These are phyloP conservation scores for Pelagia noctiluca DNA, from an alignment of 30 jellyfish, hydroid and myxozoan genomes.

Conservation along the genomic window DNA sequence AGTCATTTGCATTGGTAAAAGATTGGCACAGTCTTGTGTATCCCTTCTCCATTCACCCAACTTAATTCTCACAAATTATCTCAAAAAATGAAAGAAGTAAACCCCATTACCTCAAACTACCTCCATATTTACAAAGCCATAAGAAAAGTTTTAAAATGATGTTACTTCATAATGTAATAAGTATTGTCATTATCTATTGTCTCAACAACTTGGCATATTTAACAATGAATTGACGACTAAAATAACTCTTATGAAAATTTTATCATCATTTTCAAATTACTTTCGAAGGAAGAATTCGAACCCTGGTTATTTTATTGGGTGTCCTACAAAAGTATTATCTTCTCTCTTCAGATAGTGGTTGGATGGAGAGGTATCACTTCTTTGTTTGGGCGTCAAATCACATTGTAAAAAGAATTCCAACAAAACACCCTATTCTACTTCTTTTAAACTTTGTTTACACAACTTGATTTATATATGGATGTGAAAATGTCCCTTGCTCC, in stretches of 20 bases:
- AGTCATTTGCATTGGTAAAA: constrained; percentile 9
- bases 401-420: neutral
- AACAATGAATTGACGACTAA: too few species aligned
- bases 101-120: too few species aligned
- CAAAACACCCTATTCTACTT: neutral
- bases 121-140: too few species aligned
- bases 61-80: too few species aligned
- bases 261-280: constrained; percentile 5
- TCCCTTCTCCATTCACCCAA: constrained; percentile 52
- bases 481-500: too few species aligned
- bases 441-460: neutral
- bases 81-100: too few species aligned
- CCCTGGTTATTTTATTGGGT: neutral
- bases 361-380: constrained; percentile 8
- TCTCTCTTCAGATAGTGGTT: neutral
- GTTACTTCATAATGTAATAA: too few species aligned
- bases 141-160: too few species aligned
- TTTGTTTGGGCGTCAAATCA: constrained; percentile 3
- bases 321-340: neutral
- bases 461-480: too few species aligned
- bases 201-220: too few species aligned
- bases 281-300: neutral
- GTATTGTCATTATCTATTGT: too few species aligned
- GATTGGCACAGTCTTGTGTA: neutral
- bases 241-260: too few species aligned